phyloP scores from a whole-genome alignment of 2,113 vertebrate genomes.

The Saguinus midas region DNA sequence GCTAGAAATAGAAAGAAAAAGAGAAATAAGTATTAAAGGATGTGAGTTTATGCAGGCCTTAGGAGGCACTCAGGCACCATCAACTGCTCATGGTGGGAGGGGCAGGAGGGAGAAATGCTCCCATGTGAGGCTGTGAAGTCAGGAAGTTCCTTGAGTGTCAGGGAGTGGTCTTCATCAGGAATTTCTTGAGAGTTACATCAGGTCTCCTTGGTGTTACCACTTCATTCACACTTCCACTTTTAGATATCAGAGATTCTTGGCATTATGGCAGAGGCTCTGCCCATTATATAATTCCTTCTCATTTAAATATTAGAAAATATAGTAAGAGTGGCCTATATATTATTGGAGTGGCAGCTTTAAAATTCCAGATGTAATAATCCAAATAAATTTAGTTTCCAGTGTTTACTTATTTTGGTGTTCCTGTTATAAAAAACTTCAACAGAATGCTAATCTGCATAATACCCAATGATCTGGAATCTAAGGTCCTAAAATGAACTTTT shows the following conservation, averaged over 20 bases:
- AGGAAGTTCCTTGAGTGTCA: background rate
- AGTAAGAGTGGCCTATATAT: slow-evolving; percentile 71
- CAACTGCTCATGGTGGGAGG: background rate
- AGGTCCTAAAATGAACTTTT: slow-evolving; percentile 91
- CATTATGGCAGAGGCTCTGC: background rate
- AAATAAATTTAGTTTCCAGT: slow-evolving; percentile 88
- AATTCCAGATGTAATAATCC: slow-evolving; percentile 93
- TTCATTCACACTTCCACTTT: background rate
- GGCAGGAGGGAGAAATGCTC: background rate
- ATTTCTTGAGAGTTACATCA: background rate
- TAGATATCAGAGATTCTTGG: background rate
- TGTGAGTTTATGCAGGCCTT: background rate
- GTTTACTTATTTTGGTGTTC: slow-evolving; percentile 88
- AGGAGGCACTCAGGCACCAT: background rate
- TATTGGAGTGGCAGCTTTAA: slow-evolving; percentile 86
- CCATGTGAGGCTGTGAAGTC: background rate
- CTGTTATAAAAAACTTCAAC: slow-evolving; percentile 88
- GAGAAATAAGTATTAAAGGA: background rate
- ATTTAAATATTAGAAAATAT: slow-evolving; percentile 58
- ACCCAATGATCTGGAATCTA: slow-evolving; percentile 91
- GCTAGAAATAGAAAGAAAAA: background rate
- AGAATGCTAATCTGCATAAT: slow-evolving; percentile 90
- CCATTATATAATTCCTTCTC: background rate
- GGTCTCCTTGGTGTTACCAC: no score
- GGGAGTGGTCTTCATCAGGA: background rate